Base-by-base conservation (phyloP, 2,113 vertebrate genomes). In the Crotalus horridus region DNA sequence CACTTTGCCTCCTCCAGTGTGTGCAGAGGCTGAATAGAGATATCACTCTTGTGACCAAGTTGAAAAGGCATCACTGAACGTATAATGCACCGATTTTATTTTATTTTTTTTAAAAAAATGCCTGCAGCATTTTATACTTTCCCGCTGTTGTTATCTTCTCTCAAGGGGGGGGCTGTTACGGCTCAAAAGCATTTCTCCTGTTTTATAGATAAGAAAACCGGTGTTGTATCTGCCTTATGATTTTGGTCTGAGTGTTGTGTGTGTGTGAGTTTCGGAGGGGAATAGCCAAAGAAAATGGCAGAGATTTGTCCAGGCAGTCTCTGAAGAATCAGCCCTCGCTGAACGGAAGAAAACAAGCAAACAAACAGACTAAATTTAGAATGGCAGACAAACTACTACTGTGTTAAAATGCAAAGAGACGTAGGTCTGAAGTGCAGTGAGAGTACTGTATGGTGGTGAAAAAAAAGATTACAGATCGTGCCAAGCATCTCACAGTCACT, bases 31-130 rank as follows among this genome's bases (percentile, higher is more conserved):
- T 88, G 90, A 90, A 92, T 88, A 88, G 3, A 59, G 29, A 1
- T 46, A 87, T 39, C 56, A 46, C 53, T 53, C 81, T 61, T 81
- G 74, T 89, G 54, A 48, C 91, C 9, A 29, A 91, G 87, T 90
- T 53, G 85, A 89, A 91, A 91, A 94, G 53, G 0, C 0, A 59
- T n/a, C 0, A 1, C 9, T n/a, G 92, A 29, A n/a, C 53, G 54
- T 91, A 87, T 81, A 53, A 85, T 85, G 33, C 48, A 54, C 48
- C 46, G 24, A 6, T 88, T 56, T 55, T 12, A n/a, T 64, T 13
- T 61, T 10, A 2, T 56, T 89, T 55, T 39, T 3, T 61, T 26
- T 61, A 1, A 5, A 10, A 24, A 56, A 23, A 54, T 11, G 20
- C 20, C 29, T 90, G 51, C 61, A 90, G n/a, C 48, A 6, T 90